Evolutionary conservation across 35 echinoderm and acorn worm genomes (phyloP).

Genomic region (Apostichopus californicus): DNA sequence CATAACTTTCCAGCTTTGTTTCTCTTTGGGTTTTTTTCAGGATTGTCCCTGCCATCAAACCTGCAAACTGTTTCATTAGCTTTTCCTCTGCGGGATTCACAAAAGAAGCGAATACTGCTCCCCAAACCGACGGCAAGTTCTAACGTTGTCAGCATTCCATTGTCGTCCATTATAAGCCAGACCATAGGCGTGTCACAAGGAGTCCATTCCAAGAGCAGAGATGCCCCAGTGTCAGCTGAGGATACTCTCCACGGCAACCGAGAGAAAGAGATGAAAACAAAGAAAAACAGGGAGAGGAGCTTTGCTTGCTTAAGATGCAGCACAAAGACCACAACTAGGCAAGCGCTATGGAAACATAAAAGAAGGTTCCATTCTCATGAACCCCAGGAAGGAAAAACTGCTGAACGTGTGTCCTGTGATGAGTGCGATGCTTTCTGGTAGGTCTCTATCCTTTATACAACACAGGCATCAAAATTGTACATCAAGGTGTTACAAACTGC

Average conservation of each 20-base stretch:
- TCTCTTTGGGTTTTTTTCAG: neutral
- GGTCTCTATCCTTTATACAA: neutral
- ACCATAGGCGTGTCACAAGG: neutral
- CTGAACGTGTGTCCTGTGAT: neutral
- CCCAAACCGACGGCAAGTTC: neutral
- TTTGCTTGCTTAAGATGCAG: neutral
- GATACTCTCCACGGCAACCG: neutral
- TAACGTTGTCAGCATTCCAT: conserved; percentile 4
- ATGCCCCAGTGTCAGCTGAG: neutral
- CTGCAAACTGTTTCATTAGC: neutral
- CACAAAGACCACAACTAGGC: conserved; percentile 16
- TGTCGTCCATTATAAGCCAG: neutral
- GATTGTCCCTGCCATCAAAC: neutral
- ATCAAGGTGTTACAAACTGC: neutral
- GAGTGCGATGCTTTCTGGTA: conserved; percentile 19
- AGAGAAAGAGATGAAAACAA: neutral
- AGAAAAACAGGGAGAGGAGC: neutral
- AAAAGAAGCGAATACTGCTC: neutral
- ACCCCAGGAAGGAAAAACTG: neutral
- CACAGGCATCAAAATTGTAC: neutral
- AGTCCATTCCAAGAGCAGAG: neutral
- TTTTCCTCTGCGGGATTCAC: neutral
- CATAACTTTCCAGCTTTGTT: neutral
- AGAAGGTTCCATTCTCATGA: neutral
- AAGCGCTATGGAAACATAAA: conserved; percentile 22